Evolutionary conservation across 2,888 invertebrate genomes (phyloP).

Genomic region (Dolichomitus sp.): DNA sequence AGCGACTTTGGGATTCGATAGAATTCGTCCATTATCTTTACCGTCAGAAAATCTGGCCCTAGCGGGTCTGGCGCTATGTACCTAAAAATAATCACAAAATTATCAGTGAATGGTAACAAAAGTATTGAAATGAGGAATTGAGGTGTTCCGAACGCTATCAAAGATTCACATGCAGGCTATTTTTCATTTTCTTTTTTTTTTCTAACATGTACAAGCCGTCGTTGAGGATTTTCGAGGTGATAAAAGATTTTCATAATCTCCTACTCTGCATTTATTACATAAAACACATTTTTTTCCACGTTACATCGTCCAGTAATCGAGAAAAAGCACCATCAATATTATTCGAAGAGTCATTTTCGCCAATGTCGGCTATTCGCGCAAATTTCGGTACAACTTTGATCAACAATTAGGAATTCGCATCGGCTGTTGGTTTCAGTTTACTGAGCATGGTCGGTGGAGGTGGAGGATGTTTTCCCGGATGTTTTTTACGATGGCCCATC

Average conservation of each 20-base stretch:
- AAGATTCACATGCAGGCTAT: slow-evolving; percentile 36
- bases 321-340: slow-evolving; percentile 5
- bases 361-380: neutral
- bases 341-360: neutral
- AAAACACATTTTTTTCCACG: slow-evolving; percentile 17
- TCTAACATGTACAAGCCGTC: slow-evolving; percentile 20
- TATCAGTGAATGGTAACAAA: slow-evolving; percentile 11
- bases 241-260: neutral
- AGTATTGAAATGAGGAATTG: slow-evolving; percentile 34
- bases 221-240: slow-evolving; percentile 16
- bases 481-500: slow-evolving; percentile 66
- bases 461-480: slow-evolving; percentile 67
- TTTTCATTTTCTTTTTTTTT: neutral
- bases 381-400: neutral
- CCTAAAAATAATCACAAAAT: slow-evolving; percentile 64
- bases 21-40: slow-evolving; percentile 60
- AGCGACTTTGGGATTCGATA: slow-evolving; percentile 63
- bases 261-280: slow-evolving; percentile 33
- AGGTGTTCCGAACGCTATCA: neutral
- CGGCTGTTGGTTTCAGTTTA: slow-evolving; percentile 38
- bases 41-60: slow-evolving; percentile 62
- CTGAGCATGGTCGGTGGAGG: slow-evolving; percentile 60
- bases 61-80: slow-evolving; percentile 58
- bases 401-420: slow-evolving; percentile 45
- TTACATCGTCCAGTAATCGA: slow-evolving; percentile 32